phyloP scores from a whole-genome alignment of 2,888 invertebrate species.

The Malachius bipustulatus region DNA sequence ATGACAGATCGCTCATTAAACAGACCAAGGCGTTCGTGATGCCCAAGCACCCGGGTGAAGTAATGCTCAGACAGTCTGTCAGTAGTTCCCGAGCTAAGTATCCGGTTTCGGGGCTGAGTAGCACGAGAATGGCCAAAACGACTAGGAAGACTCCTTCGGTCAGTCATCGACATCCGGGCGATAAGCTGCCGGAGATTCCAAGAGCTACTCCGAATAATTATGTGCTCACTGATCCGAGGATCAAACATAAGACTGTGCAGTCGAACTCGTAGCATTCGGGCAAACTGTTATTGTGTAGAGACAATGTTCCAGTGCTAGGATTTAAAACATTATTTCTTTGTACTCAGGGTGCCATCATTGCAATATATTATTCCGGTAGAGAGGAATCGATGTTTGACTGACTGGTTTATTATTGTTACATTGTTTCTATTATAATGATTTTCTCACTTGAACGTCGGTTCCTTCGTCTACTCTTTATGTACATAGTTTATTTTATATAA shows the following conservation, averaged over 20 bases:
- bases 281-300: too few species aligned
- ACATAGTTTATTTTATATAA: conserved; percentile 24
- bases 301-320: conserved; percentile 31
- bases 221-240: conserved; percentile 39
- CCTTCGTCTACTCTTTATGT: conserved; percentile 24
- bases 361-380: conserved; percentile 28
- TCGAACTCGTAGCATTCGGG: conserved; percentile 30
- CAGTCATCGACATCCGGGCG: conserved; percentile 64
- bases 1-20: conserved; percentile 78
- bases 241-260: conserved; percentile 36
- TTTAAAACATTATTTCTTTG: conserved; percentile 23
- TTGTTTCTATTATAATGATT: conserved; percentile 8
- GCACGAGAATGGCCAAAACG: conserved; percentile 45
- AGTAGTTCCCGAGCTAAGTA: conserved; percentile 47
- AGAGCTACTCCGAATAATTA: conserved; percentile 60
- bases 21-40: conserved; percentile 79
- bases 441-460: conserved; percentile 9
- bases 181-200: conserved; percentile 59
- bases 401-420: conserved; percentile 2
- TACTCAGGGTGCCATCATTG: conserved; percentile 40
- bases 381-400: conserved; percentile 16
- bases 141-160: conserved; percentile 43
- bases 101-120: conserved; percentile 53
- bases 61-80: conserved; percentile 32
- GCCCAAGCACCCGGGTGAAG: conserved; percentile 49